Evolutionary conservation across 2,113 vertebrate species (phyloP).

Genomic region (Periophthalmus modestus): DNA sequence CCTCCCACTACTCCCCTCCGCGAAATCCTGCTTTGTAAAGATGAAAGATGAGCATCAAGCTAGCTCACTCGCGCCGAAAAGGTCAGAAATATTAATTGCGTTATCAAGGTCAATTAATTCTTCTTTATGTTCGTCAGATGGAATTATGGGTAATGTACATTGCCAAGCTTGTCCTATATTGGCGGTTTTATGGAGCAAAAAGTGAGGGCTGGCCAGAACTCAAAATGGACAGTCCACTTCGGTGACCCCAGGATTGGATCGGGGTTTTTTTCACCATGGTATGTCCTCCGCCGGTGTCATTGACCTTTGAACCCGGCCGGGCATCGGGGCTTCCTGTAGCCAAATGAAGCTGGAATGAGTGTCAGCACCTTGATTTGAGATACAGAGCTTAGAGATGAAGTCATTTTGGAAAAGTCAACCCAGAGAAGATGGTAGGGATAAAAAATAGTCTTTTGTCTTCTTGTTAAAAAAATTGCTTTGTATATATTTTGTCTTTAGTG

Average conservation of each 20-base stretch:
- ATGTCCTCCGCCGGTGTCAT: neutral
- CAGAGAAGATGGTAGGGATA: neutral
- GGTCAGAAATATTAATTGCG: slow-evolving; percentile 22
- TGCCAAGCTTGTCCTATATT: neutral
- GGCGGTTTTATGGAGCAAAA: slow-evolving; percentile 15
- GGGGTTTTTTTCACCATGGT: neutral
- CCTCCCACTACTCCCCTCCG: neutral
- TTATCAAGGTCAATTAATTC: slow-evolving; percentile 33
- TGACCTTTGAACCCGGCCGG: slow-evolving; percentile 1
- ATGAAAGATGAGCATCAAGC: slow-evolving; percentile 21
- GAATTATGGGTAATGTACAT: neutral
- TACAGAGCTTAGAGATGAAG: neutral
- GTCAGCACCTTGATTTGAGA: neutral
- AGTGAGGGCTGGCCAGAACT: neutral
- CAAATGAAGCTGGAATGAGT: slow-evolving; percentile 1
- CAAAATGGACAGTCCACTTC: slow-evolving; percentile 6
- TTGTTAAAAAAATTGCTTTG: neutral
- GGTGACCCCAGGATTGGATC: neutral
- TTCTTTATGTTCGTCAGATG: slow-evolving; percentile 1
- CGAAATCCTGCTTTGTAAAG: slow-evolving; percentile 1
- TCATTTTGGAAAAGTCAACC: neutral
- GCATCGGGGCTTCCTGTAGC: neutral
- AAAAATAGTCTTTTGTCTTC: neutral
- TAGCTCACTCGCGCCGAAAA: slow-evolving; percentile 23
- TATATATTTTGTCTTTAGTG: neutral